phyloP scores from a whole-genome alignment of 2,113 vertebrate genomes.

The Cynocephalus volans region DNA sequence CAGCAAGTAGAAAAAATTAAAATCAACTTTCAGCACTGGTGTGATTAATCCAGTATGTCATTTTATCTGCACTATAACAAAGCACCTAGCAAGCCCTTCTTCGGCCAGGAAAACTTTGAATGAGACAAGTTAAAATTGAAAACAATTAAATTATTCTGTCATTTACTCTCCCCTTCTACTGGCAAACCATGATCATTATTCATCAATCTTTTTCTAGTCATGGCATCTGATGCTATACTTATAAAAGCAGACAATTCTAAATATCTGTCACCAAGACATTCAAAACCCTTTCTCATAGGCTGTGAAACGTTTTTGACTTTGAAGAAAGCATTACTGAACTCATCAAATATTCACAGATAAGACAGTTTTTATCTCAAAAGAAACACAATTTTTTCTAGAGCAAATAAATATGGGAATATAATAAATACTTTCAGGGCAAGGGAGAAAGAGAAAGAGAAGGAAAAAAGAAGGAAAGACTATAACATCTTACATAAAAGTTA shows the following conservation, averaged over 20 bases:
- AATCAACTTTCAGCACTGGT: conserved; percentile 61
- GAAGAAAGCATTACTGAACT: conserved; percentile 45
- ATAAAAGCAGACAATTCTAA: not conserved
- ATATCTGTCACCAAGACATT: not conserved
- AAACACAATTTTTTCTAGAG: conserved; percentile 43
- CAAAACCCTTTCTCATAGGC: not conserved
- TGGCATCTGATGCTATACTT: not conserved
- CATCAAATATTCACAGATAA: conserved; percentile 22
- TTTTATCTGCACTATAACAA: conserved; percentile 52
- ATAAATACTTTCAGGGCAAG: not conserved
- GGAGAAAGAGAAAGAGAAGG: not conserved
- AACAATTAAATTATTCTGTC: conserved; percentile 66
- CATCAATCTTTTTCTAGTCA: not conserved
- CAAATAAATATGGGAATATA: not conserved
- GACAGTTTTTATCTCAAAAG: conserved; percentile 44
- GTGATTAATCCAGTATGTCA: conserved; percentile 62
- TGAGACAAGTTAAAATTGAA: conserved; percentile 14
- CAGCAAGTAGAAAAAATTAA: conserved; percentile 61
- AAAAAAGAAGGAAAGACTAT: not conserved
- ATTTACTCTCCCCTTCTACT: not conserved
- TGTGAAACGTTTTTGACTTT: conserved; percentile 44
- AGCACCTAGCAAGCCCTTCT: conserved; percentile 32
- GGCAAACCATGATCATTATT: conserved; percentile 22
- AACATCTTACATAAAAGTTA: not conserved
- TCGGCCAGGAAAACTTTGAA: conserved; percentile 25